Percentiles rank a stretch among this genome's conserved stretches.
These are phyloP conservation scores for Rousettus leschenaultii DNA, from an alignment of 2,113 vertebrate species.

Conservation along the genomic window DNA sequence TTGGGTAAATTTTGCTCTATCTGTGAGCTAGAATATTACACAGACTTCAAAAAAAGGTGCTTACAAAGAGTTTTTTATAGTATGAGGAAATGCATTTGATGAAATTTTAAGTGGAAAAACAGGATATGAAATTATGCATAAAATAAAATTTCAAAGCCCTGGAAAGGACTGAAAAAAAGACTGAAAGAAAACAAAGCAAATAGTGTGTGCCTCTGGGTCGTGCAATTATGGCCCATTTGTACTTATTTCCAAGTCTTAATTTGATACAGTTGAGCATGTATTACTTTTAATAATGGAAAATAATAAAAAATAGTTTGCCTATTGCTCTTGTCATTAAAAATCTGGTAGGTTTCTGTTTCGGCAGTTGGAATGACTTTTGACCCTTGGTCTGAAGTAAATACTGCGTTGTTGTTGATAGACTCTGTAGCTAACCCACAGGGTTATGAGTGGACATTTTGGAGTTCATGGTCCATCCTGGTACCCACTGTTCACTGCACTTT, in stretches of 20 bases:
- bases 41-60: background rate
- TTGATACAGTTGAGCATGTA: background rate
- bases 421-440: background rate
- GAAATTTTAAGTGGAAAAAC: constrained; percentile 32
- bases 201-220: background rate
- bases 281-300: background rate
- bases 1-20: background rate
- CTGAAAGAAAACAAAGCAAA: background rate
- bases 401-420: background rate
- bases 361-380: background rate
- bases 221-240: background rate
- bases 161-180: background rate
- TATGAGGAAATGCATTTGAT: constrained; percentile 29
- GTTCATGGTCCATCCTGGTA: background rate
- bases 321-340: background rate
- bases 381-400: background rate
- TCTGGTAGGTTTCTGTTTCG: background rate
- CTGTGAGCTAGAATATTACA: background rate
- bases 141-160: constrained; percentile 31
- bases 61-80: background rate
- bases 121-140: constrained; percentile 35
- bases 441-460: background rate
- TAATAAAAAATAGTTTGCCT: background rate
- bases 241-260: background rate
- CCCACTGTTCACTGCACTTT: background rate